A percentile compares a stretch with the other conserved stretches of the same genome.
Conservation (phyloP, 2,113 vertebrate genomes). For the Ochotona princeps region DNA sequence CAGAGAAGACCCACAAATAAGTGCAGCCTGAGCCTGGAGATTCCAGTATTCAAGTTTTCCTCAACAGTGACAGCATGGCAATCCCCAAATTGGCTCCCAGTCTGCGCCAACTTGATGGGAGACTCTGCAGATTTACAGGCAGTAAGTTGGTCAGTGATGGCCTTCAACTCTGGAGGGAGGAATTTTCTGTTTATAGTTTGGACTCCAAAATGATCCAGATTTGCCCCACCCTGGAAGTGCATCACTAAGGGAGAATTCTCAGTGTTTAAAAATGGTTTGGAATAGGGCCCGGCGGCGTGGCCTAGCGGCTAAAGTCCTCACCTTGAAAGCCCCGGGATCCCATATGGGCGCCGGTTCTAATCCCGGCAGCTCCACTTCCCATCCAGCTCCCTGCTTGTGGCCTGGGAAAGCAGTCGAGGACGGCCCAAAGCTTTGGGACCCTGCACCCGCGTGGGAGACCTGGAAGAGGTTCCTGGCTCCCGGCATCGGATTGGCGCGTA, state of each 20-base stretch:
- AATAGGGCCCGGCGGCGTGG: no score
- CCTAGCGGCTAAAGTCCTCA: no score
- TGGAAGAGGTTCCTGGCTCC: no score
- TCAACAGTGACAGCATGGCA: conserved; percentile 71
- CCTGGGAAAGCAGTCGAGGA: no score
- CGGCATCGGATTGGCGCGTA: no score
- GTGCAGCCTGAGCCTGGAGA: conserved; percentile 34
- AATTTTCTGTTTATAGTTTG: conserved; percentile 75
- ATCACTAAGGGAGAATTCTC: conserved; percentile 65
- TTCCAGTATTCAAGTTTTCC: conserved; percentile 72
- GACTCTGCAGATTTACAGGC: conserved; percentile 69
- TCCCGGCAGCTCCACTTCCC: no score
- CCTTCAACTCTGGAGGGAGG: conserved; percentile 68
- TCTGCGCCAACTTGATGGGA: conserved; percentile 56
- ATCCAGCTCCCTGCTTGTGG: no score
- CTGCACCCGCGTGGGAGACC: no score
- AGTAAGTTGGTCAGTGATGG: conserved; percentile 62
- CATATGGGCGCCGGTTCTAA: no score
- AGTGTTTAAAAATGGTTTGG: conserved; percentile 67
- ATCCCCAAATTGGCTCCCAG: conserved; percentile 56
- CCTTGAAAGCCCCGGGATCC: no score
- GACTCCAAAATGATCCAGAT: conserved; percentile 64
- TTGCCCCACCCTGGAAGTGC: conserved; percentile 63
- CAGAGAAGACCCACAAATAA: conserved; percentile 65
- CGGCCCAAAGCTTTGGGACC: no score